These are phyloP conservation scores for Sebastes matsubarae DNA, from an alignment of 2,797 vertebrate species.

Conservation along the genomic window DNA sequence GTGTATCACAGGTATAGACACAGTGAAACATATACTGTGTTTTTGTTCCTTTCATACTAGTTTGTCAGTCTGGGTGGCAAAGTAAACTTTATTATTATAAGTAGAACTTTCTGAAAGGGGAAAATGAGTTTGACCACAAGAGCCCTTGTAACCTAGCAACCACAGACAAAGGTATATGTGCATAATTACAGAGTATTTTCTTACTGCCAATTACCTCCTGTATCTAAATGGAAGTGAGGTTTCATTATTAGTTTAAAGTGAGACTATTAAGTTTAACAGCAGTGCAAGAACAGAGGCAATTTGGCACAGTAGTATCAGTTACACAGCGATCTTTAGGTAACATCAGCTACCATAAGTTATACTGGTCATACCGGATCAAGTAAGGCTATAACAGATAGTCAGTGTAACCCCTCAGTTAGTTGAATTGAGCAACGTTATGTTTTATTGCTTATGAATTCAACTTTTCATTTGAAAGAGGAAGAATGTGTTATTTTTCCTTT, in stretches of 20 bases:
- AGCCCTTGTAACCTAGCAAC: conserved; percentile 26
- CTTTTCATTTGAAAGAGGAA: background rate
- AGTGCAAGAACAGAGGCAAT: background rate
- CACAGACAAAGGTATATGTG: background rate
- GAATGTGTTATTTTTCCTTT: background rate
- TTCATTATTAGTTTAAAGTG: background rate
- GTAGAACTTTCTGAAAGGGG: background rate
- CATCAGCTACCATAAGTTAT: background rate
- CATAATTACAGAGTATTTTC: background rate
- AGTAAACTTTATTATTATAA: background rate
- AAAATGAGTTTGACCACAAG: background rate
- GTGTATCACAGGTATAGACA: background rate
- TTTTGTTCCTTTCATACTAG: background rate
- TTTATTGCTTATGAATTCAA: background rate
- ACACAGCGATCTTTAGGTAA: background rate
- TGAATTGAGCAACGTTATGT: background rate
- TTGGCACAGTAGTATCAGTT: background rate
- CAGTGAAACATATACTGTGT: background rate
- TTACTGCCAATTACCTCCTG: background rate
- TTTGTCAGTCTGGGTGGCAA: background rate
- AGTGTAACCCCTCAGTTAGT: background rate
- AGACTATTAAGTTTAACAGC: background rate
- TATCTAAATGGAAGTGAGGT: background rate
- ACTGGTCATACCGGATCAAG: background rate
- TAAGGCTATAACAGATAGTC: background rate